Conservation (phyloP, 2,888 invertebrate genomes). For the Caenorhabditis becei region DNA sequence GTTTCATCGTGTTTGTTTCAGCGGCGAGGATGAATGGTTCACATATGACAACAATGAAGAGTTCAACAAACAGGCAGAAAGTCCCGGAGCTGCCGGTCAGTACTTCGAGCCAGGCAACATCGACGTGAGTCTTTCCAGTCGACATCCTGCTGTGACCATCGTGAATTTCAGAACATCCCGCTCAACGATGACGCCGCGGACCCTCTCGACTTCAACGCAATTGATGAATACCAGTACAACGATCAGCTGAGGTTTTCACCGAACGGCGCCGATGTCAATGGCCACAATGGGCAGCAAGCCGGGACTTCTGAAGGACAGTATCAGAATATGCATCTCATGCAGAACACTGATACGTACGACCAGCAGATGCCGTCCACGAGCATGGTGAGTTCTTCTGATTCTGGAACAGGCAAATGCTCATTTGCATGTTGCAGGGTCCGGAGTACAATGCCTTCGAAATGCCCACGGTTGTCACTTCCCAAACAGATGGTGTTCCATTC, state of each 20-base stretch:
- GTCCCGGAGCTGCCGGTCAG: slow-evolving; percentile 33
- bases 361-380: slow-evolving; percentile 39
- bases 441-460: slow-evolving; percentile 57
- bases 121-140: slow-evolving; percentile 24
- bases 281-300: slow-evolving; percentile 15
- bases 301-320: slow-evolving; percentile 31
- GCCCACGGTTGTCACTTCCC: slow-evolving; percentile 49
- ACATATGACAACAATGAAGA: slow-evolving; percentile 20
- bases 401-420: background rate
- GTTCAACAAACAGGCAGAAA: slow-evolving; percentile 35
- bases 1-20: slow-evolving; percentile 28
- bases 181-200: slow-evolving; percentile 40
- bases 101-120: slow-evolving; percentile 34
- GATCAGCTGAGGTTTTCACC: slow-evolving; percentile 18
- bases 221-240: slow-evolving; percentile 21
- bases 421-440: too few species aligned
- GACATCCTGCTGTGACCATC: too few species aligned
- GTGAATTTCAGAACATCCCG: slow-evolving; percentile 58
- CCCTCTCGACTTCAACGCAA: slow-evolving; percentile 27
- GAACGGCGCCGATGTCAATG: background rate
- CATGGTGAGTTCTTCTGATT: slow-evolving; percentile 25
- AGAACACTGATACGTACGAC: slow-evolving; percentile 22
- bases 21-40: slow-evolving; percentile 62
- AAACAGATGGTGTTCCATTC: slow-evolving; percentile 25
- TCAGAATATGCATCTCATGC: slow-evolving; percentile 56